Base-by-base conservation (phyloP, 2,888 invertebrate species). In the Andrena camellia region DNA sequence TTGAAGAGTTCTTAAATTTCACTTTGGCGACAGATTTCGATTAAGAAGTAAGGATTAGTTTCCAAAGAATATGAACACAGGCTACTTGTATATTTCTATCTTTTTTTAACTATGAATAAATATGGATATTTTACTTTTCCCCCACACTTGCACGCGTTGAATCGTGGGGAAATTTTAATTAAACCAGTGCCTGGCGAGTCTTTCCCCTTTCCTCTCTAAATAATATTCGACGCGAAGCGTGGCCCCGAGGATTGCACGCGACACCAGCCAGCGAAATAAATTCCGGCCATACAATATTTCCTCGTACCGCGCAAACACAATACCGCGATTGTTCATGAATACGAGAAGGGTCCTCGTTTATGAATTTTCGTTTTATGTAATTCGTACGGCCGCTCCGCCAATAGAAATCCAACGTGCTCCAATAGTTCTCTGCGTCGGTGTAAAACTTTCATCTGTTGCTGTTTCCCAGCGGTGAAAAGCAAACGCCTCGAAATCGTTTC, bases 281-380 rank as follows among this genome's bases (percentile, higher is more conserved):
- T 77, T 60, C 71, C 5, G 2, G 52, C 0, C 6, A 6, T 13
- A 67, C 50, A 66, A 52, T 77, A 66, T 52, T 33, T 35, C 23
- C 8, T 3, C 26, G 23, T 50, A 26, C 33, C 35, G 33, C 10
- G 52, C 7, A 59, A 73, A 72, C 72, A 68, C 67, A 78, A 72
- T 78, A 68, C 31, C 78, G 29, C 77, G n/a, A 52, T 77, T 63
- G 48, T 72, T 71, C 71, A 50, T 23, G 50, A 50, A 78, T 31
- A 63, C 57, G 8, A 35, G 29, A 29, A 31, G 0, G 26, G 35
- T 48, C 6, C 6, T n/a, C 10, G 20, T 78, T 68, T 59, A 10
- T 78, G 69, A 72, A 81, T 69, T 68, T 57, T 57, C 54, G 20
- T 77, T 77, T 77, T 20, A 50, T 50, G 29, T 50, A 62, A 63